Base-by-base conservation (phyloP, 2,113 vertebrate genomes). In the Ancistrus triradiatus region DNA sequence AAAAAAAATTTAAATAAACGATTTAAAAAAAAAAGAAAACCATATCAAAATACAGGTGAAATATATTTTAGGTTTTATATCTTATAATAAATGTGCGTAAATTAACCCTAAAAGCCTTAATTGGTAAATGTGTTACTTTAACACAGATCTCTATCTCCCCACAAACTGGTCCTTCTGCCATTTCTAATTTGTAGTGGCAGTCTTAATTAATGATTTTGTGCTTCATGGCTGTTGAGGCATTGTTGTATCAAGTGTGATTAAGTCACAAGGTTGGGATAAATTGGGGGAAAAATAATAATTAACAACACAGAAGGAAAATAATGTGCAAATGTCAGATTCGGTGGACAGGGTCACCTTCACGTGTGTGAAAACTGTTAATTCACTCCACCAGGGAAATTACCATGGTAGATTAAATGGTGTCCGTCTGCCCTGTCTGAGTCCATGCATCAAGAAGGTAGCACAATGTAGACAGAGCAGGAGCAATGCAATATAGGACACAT, bases 201-300 rank as follows among this genome's bases (percentile, higher is more conserved):
- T 87, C 90, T 90, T 92, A 92, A 93, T 91, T 89, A 93, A 85
- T 84, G 81, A 77, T 78, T 86, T 81, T 58, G 13, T 82, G 78
- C 84, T 85, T 85, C 82, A 83, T 66, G 79, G 82, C 78, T 55
- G 62, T 65, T 74, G 66, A 78, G 58, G 52, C 78, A 31, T 52
- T 81, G 84, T 88, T 88, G 88, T 85, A 81, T 78, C 76, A 83
- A 89, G 81, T 88, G 66, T 84, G 83, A 87, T 91, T 87, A 88
- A 82, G 74, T 64, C 53, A 75, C 61, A 80, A 85, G 85, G 87
- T 89, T 82, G 88, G 76, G 83, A 83, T n/a, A 82, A 84, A 87
- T 82, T 87, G 33, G 17, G 24, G 56, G 27, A 17, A 35, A 15
- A 31, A 31, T 33, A 38, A 43, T 1, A 37, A 28, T 17, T 2